A percentile compares a stretch with the other conserved stretches of the same genome.
These are phyloP conservation scores for Lophochroa leadbeateri DNA, from an alignment of 2,113 vertebrate genomes.

Conservation along the genomic window DNA sequence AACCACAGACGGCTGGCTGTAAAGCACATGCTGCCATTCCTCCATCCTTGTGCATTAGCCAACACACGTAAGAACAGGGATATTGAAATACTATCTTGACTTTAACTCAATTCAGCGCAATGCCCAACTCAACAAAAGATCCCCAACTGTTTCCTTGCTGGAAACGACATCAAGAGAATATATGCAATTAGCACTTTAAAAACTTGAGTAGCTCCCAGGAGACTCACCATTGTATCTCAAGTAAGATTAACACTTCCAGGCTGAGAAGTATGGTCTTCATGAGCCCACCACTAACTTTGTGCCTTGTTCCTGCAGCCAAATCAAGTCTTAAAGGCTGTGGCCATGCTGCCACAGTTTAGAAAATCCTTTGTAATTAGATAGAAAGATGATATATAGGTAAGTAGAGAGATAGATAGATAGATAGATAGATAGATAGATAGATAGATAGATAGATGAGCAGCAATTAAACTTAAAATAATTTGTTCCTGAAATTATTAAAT, in stretches of 20 bases:
- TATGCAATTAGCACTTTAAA: not conserved
- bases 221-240: not conserved
- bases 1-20: constrained; percentile 7
- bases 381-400: not conserved
- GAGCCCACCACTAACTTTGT: not conserved
- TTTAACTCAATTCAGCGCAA: not conserved
- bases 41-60: not conserved
- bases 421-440: not conserved
- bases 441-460: not conserved
- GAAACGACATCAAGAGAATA: not conserved
- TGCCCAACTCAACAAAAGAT: not conserved
- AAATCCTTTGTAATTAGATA: not conserved
- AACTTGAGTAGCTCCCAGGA: not conserved
- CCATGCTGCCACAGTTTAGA: not conserved
- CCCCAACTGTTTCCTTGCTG: not conserved
- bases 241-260: not conserved
- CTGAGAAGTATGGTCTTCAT: not conserved
- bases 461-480: not conserved
- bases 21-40: not conserved
- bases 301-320: not conserved
- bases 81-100: not conserved
- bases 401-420: too few relatives aligned
- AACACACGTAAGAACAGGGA: not conserved
- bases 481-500: not conserved
- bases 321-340: not conserved